Conservation (phyloP, 2,113 vertebrate genomes). For the Nasalis larvatus region DNA sequence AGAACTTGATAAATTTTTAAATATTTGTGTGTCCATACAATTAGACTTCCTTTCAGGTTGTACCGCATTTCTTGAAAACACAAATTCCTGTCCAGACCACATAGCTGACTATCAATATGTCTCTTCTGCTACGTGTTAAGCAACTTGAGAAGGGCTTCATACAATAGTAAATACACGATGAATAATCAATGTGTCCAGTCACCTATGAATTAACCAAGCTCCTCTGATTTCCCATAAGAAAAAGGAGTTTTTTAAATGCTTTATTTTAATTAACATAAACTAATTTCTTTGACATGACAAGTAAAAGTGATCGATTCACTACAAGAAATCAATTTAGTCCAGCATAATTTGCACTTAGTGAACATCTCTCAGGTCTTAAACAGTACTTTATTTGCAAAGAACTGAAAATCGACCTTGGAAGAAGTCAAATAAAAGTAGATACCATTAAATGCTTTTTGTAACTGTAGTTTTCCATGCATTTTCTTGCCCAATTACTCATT, state of each 20-base stretch:
- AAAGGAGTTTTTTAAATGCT: neutral
- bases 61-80: neutral
- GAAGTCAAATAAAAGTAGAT: neutral
- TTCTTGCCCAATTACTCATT: neutral
- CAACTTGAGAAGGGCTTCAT: neutral
- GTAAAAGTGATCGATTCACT: neutral
- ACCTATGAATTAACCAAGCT: neutral
- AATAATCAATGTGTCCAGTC: neutral
- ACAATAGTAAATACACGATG: neutral
- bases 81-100: neutral
- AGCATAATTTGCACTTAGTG: neutral
- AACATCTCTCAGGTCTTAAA: neutral
- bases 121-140: neutral
- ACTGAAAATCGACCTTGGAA: neutral
- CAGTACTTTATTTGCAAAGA: slow-evolving; percentile 15
- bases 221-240: neutral
- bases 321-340: neutral
- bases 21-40: neutral
- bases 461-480: neutral
- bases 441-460: neutral
- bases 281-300: neutral
- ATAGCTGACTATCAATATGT: neutral
- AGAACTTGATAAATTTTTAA: neutral
- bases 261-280: neutral
- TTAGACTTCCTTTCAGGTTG: neutral